Base-by-base conservation (phyloP, 1,140 invertebrate species). In the Drosophila ercepeae region DNA sequence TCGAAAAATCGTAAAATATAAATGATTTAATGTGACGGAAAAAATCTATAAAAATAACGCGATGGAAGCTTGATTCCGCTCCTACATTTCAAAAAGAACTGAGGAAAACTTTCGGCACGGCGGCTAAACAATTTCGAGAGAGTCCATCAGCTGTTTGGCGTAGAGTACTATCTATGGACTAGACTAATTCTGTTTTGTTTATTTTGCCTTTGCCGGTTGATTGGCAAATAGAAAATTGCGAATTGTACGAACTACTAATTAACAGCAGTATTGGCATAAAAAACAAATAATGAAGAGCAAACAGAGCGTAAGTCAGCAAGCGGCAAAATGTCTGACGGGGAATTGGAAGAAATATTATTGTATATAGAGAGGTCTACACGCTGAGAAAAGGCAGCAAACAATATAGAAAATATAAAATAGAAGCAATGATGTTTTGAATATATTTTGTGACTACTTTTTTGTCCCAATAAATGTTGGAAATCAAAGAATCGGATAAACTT, bases 171-270 rank as follows among this genome's bases (percentile, higher is more conserved):
- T 8, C 9, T n/a, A n/a, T n/a, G 11, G 29, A 11, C 29, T 8
- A 8, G 2, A 32, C 9, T n/a, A 11, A n/a, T 32, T 32, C 54
- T 53, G 60, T 55, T 21, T 81, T 69, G 63, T 74, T 81, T 64
- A 81, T 48, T 86, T 84, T 74, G 81, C 81, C 81, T 86, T 84
- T 74, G 81, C 81, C 81, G 81, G 81, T 55, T 76, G 54, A 61
- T 77, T 72, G 65, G 60, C 60, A 64, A 64, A 64, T 63, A 39
- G 21, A 18, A 16, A 60, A 64, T 23, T 49, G 60, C 34, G 60
- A 64, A 61, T 64, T 64, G 60, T 49, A 29, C 27, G 57, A 61
- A 49, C 21, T 67, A 61, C 36, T 67, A 67, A 67, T 67, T 67
- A 67, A 67, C 64, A 67, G 29, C 39, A 18, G 39, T 53, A 67